Percentiles rank a stretch among this genome's conserved stretches.
Evolutionary conservation across 2,113 vertebrate genomes (phyloP).

Genomic region (Sylvietta virens): DNA sequence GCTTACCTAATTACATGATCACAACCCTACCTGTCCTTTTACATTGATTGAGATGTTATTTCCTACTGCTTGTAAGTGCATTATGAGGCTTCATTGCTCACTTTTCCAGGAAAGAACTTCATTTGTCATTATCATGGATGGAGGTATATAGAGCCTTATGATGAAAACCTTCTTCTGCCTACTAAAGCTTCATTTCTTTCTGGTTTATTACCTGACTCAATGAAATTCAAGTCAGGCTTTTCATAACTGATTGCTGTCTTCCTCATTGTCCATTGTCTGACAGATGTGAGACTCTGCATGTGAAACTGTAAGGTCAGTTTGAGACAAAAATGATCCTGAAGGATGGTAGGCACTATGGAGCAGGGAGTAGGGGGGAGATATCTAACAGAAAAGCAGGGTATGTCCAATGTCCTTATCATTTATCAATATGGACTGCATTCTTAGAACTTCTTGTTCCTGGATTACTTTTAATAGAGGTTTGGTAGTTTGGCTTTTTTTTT

Average conservation of each 20-base stretch:
- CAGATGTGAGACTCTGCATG: neutral
- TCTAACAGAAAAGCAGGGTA: neutral
- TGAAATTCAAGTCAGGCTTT: constrained; percentile 48
- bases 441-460: neutral
- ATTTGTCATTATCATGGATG: neutral
- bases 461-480: neutral
- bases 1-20: neutral
- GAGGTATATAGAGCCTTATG: neutral
- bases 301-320: neutral
- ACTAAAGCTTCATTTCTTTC: neutral
- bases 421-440: neutral
- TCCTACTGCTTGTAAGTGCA: neutral
- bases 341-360: neutral
- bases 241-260: constrained; percentile 13
- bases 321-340: neutral
- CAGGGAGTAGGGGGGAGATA: neutral
- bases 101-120: neutral
- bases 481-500: neutral
- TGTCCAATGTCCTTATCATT: neutral
- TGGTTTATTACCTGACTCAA: neutral
- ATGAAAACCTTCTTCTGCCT: constrained; percentile 1
- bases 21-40: neutral
- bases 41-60: neutral
- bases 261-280: neutral
- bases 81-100: neutral